Base-by-base conservation (phyloP, 2,888 invertebrate species). In the Drosophila vallismaia region DNA sequence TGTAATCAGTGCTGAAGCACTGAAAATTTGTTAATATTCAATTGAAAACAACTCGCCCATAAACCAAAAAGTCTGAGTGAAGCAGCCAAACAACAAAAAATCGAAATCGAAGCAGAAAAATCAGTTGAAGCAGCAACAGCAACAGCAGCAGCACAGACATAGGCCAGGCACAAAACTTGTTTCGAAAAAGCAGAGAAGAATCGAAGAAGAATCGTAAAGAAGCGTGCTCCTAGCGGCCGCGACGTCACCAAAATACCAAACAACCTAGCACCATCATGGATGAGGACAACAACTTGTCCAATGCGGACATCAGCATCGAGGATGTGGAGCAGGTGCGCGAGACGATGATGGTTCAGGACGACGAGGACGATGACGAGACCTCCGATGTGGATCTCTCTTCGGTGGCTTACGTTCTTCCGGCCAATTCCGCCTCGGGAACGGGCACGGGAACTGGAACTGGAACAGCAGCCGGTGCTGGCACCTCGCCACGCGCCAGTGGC, bases 281-380 rank as follows among this genome's bases (percentile, higher is more conserved):
- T 78, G 89, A 89, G 75, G 90, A 89, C 85, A 89, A 90, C 70
- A 90, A 89, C 79, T 71, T 83, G 74, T 86, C 82, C 49, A 88
- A 82, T 72, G 82, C 79, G 52, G 84, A 89, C 71, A 78, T 80
- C 73, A 87, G 84, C 81, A 77, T 78, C 57, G 86, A 88, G 64
- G 89, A 81, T 4, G 48, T 7, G 10, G 60, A 48, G n/a, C 42
- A 12, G n/a, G n/a, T 4, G 2, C 60, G 48, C 9, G 49, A 60
- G 14, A 48, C 68, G 7, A 19, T 42, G 71, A 62, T 71, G 71
- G 53, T 49, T 7, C 64, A 64, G 24, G 79, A 71, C 9, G 72
- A 52, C 4, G 70, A 58, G 10, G 70, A 55, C 3, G 67, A 66
- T 29, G 68, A 70, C 9, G 69, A 66, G 10, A 68, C 74, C 26